Conservation (phyloP, 2,797 vertebrate genomes). For the Hoplostethus mediterraneus region DNA sequence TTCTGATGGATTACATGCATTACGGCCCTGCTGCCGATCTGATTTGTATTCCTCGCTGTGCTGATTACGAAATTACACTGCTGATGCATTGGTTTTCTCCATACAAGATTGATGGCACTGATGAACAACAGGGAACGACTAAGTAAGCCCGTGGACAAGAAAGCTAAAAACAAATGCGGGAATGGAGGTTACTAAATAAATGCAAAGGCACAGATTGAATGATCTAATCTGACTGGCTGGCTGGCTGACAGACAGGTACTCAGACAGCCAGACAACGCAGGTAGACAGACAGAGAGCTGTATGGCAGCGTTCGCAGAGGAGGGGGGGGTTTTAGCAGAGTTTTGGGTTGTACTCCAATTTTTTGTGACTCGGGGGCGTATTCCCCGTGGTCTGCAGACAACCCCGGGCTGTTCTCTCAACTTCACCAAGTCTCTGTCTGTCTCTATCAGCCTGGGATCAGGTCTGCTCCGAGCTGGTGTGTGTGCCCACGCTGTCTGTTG, state of each 20-base stretch:
- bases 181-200: slow-evolving; percentile 44
- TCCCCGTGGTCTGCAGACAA: slow-evolving; percentile 79
- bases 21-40: slow-evolving; percentile 74
- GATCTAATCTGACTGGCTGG: slow-evolving; percentile 43
- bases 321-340: slow-evolving; percentile 39
- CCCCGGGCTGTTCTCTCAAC: slow-evolving; percentile 82
- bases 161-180: slow-evolving; percentile 26
- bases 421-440: slow-evolving; percentile 79
- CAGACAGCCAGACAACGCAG: slow-evolving; percentile 38
- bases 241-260: slow-evolving; percentile 63
- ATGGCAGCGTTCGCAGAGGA: slow-evolving; percentile 37
- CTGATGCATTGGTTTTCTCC: slow-evolving; percentile 81
- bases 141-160: slow-evolving; percentile 29
- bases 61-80: slow-evolving; percentile 84
- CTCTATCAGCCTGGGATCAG: slow-evolving; percentile 78
- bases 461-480: slow-evolving; percentile 60
- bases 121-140: slow-evolving; percentile 68
- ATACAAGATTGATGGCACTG: slow-evolving; percentile 77
- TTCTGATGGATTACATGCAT: slow-evolving; percentile 84
- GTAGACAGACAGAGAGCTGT: slow-evolving; percentile 36
- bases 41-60: slow-evolving; percentile 81
- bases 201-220: slow-evolving; percentile 39
- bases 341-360: slow-evolving; percentile 57
- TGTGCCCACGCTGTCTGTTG: slow-evolving; percentile 74
- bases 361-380: slow-evolving; percentile 77